Evolutionary conservation across 2,113 vertebrate species (phyloP).

Genomic region (Oncorhynchus tshawytscha): DNA sequence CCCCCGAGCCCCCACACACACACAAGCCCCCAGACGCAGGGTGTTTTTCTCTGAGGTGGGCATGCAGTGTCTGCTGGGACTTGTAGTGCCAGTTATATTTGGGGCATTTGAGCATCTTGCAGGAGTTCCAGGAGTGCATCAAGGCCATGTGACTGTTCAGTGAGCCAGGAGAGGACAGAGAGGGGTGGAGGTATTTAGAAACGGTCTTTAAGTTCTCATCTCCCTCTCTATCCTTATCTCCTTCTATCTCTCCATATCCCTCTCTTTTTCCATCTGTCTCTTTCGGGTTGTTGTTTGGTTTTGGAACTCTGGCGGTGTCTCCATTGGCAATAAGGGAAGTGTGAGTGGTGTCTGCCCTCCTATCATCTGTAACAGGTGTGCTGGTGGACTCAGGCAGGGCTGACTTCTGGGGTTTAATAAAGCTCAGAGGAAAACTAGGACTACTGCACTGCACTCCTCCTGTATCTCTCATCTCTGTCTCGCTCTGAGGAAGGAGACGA

Average conservation of each 20-base stretch:
- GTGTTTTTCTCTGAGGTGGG: constrained; percentile 99
- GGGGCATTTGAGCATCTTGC: constrained; percentile 99
- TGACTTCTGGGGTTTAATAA: constrained; percentile 87
- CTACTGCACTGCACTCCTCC: constrained; percentile 88
- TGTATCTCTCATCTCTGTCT: constrained; percentile 86
- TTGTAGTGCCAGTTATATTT: constrained; percentile 99
- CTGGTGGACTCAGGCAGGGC: constrained; percentile 54
- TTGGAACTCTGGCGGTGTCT: constrained; percentile 92
- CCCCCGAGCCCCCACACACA: constrained; percentile 55
- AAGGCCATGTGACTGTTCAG: constrained; percentile 95
- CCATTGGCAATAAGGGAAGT: constrained; percentile 80
- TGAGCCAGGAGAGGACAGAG: constrained; percentile 55
- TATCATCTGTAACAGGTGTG: constrained; percentile 61
- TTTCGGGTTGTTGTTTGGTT: constrained; percentile 89
- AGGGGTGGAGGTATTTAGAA: constrained; percentile 68
- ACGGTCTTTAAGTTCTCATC: constrained; percentile 79
- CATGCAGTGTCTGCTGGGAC: constrained; percentile 98
- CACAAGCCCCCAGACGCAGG: constrained; percentile 84
- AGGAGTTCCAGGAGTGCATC: constrained; percentile 98
- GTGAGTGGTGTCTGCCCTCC: constrained; percentile 70
- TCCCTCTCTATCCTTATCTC: constrained; percentile 62
- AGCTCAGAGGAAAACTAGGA: constrained; percentile 86
- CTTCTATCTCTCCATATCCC: constrained; percentile 44
- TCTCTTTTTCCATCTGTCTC: constrained; percentile 68
- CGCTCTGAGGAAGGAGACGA: constrained; percentile 69